Conservation (phyloP, 2,888 invertebrate genomes). For the Ectemnius continuus region DNA sequence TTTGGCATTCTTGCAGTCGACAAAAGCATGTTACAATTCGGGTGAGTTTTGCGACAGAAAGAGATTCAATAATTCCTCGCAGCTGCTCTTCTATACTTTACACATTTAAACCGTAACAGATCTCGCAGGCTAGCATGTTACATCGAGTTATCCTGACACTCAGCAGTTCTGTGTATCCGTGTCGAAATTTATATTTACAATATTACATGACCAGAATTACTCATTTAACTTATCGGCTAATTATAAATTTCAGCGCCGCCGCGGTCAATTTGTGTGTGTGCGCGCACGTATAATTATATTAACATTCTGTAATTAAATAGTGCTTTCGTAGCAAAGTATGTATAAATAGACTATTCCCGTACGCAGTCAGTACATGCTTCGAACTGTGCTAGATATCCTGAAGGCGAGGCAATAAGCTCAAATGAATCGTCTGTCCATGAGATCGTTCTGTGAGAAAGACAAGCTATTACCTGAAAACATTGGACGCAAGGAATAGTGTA, state of each 20-base stretch:
- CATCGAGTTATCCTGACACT: slow-evolving; percentile 32
- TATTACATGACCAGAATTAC: slow-evolving; percentile 74
- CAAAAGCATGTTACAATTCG: slow-evolving; percentile 25
- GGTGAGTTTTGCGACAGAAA: slow-evolving; percentile 24
- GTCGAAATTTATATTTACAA: slow-evolving; percentile 58
- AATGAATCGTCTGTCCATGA: slow-evolving; percentile 52
- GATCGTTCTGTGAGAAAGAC: slow-evolving; percentile 56
- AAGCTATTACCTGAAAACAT: slow-evolving; percentile 60
- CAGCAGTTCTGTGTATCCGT: slow-evolving; percentile 40
- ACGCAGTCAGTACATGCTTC: slow-evolving; percentile 58
- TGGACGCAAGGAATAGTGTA: slow-evolving; percentile 54
- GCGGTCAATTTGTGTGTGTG: slow-evolving; percentile 49
- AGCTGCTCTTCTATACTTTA: slow-evolving; percentile 36
- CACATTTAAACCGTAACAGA: slow-evolving; percentile 39
- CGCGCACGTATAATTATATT: slow-evolving; percentile 52
- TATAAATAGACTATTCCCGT: slow-evolving; percentile 73
- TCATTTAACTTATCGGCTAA: slow-evolving; percentile 71
- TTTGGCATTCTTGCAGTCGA: slow-evolving; percentile 30
- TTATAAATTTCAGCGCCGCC: slow-evolving; percentile 70
- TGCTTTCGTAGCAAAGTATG: slow-evolving; percentile 71
- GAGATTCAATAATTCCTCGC: slow-evolving; percentile 19
- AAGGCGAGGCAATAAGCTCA: slow-evolving; percentile 50
- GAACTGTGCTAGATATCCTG: slow-evolving; percentile 51
- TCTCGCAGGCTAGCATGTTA: slow-evolving; percentile 43
- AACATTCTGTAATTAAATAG: slow-evolving; percentile 73